These are phyloP conservation scores for Ellobius talpinus DNA, from an alignment of 2,113 vertebrate species.

Conservation along the genomic window DNA sequence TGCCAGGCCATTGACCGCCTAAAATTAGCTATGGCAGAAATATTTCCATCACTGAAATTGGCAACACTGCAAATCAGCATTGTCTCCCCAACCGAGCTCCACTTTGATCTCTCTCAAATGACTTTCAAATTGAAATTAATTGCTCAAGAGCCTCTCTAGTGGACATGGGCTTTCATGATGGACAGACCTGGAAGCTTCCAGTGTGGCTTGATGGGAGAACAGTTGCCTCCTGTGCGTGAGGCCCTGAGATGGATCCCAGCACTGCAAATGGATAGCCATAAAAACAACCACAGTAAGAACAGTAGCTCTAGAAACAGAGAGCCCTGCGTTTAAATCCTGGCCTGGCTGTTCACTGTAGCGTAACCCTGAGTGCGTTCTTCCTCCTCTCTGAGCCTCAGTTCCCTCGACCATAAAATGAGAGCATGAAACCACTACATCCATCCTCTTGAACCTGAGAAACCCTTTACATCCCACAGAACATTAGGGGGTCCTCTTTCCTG, in stretches of 20 bases:
- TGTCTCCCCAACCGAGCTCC: not conserved
- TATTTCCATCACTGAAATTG: conserved; percentile 29
- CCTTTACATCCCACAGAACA: not conserved
- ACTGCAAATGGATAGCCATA: not conserved
- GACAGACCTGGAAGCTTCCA: not conserved
- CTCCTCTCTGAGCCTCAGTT: conserved; percentile 2
- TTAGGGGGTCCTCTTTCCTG: not conserved
- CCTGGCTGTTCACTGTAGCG: not conserved
- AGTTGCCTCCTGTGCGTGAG: not conserved
- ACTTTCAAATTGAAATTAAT: conserved; percentile 28
- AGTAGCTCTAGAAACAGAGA: not conserved
- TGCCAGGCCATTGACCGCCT: not conserved
- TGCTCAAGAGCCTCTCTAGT: not conserved
- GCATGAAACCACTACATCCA: not conserved
- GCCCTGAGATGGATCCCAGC: not conserved
- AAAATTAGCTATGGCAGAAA: not conserved
- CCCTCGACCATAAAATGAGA: conserved; percentile 46
- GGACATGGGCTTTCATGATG: not conserved
- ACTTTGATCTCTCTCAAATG: conserved; percentile 30
- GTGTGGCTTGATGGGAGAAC: not conserved
- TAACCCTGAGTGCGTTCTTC: not conserved
- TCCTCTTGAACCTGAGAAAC: not conserved
- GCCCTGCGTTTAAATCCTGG: conserved; percentile 11
- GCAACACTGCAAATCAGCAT: not conserved
- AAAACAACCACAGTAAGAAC: not conserved